phyloP scores from a whole-genome alignment of 2,888 invertebrate genomes.

The Antheraea assamensis region DNA sequence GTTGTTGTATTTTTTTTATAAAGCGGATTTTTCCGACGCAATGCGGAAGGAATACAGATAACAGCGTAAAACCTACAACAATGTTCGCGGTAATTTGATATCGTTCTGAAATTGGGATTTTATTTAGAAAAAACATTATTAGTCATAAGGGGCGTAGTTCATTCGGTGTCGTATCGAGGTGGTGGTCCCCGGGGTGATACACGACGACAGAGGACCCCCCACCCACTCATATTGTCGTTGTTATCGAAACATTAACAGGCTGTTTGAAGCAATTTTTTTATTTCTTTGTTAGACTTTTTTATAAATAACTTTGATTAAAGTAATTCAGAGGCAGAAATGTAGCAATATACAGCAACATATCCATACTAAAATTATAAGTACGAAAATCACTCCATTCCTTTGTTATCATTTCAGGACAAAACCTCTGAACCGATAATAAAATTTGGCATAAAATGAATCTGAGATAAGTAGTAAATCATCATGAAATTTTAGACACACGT shows the following conservation, averaged over 20 bases:
- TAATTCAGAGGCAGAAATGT: too few species aligned
- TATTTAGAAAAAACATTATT: neutral
- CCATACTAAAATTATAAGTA: too few species aligned
- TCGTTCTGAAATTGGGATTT: neutral
- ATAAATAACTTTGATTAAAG: too few species aligned
- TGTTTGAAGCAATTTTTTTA: neutral
- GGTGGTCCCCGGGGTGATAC: neutral
- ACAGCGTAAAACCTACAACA: neutral
- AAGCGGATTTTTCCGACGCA: neutral
- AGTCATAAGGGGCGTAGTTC: conserved; percentile 8
- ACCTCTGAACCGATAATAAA: too few species aligned
- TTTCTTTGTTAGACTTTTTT: too few species aligned
- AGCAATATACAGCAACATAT: too few species aligned
- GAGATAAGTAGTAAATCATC: too few species aligned
- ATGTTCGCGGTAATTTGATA: neutral
- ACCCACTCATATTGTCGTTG: neutral
- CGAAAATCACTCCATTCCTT: too few species aligned
- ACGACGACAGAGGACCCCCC: neutral
- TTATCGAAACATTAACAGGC: neutral
- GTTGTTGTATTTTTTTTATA: neutral
- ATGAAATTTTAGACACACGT: too few species aligned
- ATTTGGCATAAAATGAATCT: too few species aligned
- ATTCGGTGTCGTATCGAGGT: neutral
- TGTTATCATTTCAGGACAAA: too few species aligned
- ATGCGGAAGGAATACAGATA: neutral